Base-by-base conservation (phyloP, 1,140 invertebrate species). In the Amphibalanus amphitrite region DNA sequence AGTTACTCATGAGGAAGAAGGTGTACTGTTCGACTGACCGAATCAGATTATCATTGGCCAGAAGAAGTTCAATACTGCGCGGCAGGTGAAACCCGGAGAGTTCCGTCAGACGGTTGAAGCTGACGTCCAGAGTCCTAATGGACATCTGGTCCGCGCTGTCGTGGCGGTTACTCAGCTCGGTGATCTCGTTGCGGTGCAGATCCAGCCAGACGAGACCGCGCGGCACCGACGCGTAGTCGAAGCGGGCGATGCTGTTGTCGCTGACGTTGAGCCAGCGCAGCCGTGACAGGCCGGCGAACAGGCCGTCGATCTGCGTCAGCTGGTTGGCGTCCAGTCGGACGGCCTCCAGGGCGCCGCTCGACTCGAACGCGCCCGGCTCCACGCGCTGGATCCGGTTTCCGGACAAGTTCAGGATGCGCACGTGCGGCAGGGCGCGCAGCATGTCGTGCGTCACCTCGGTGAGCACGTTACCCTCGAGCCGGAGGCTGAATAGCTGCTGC, bases 131-230 rank as follows among this genome's bases (percentile, higher is more conserved):
- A 0, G 91, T 78, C 33, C 76, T 71, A 20, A 80, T 73, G 30
- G 33, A 73, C 76, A 79, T 90, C 86, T 77, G 88, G 82, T 89
- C 86, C 71, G 90, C 83, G 80, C 88, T 88, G 79, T 92, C 93
- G 80, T 93, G 92, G 79, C 93, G 92, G 17, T 86, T 90, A 69
- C 93, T 28, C 23, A 81, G 47, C 87, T 86, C 79, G 90, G 89
- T 77, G 94, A 91, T 75, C 88, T 90, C 23, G 79, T 95, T 94
- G 59, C 89, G 86, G 78, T 92, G 90, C 75, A 94, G 88, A 78
- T 94, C 91, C 76, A 94, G 82, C 90, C 91, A 94, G 79, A 93
- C 92, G 68, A 94, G 82, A 79, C 91, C 91, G 69, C 85, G 86
- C 17, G 91, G 91, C 73, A 94, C 87, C 79, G 92, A 90, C 23